Conservation (phyloP, 2,113 vertebrate species). For the Psittacula cyanocephala region DNA sequence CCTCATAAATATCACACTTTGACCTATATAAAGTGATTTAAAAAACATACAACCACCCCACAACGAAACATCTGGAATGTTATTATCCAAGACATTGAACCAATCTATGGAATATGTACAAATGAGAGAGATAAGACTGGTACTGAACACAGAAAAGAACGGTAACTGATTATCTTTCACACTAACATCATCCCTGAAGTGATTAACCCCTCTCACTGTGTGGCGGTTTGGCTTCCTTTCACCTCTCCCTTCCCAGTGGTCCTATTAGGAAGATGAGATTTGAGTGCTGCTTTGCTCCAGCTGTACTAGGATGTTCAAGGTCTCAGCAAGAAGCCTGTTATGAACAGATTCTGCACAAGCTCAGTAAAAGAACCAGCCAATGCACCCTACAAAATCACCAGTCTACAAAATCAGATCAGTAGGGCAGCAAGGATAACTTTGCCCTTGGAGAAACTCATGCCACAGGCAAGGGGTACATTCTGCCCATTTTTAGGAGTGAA, state of each 20-base stretch:
- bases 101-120: background rate
- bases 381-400: background rate
- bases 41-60: background rate
- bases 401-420: background rate
- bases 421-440: background rate
- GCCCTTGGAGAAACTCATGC: background rate
- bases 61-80: background rate
- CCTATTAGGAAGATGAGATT: background rate
- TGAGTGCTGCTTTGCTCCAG: background rate
- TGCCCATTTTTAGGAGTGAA: background rate
- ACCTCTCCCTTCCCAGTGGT: too few species aligned
- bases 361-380: background rate
- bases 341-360: background rate
- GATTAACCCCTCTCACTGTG: background rate
- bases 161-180: background rate
- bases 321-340: background rate
- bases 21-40: background rate
- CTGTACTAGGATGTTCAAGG: rapidly evolving
- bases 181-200: background rate
- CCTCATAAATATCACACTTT: background rate
- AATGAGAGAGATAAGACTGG: background rate
- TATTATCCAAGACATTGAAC: background rate
- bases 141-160: background rate
- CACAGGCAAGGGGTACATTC: background rate
- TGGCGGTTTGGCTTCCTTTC: background rate